Evolutionary conservation across 2,888 invertebrate genomes (phyloP), one percentile per base, ranked within the genome.

Genomic region (Therioaphis trifolii): DNA sequence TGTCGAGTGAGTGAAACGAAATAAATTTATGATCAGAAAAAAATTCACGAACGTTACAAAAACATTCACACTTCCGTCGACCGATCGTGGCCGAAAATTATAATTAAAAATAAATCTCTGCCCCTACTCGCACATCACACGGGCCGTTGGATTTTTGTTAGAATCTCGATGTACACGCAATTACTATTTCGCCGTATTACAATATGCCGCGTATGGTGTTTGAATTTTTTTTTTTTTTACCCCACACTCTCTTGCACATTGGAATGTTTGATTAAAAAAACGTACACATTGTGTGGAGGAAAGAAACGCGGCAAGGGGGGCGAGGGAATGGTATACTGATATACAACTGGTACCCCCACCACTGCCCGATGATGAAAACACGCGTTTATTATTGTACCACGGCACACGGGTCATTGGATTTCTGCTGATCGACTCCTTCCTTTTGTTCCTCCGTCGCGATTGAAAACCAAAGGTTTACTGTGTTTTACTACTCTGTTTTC

Each of bases 211-310:
- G n/a, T n/a, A 14, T 46, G 66, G 49, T 49, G 63, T 77, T 77
- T 55, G 66, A 29, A 49, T 66, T 66, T 78, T 77, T 77, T 72
- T 43, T 68, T 75, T 77, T 68, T 35, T n/a, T 7, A 55, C 7
- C 18, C 49, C 29, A 43, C 43, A 43, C 18, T 1, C 21, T 21
- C 18, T 7, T 12, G 24, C 35, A 12, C 77, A 9, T 15, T 35
- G 77, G 77, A 78, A 78, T 78, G 77, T 78, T 68, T 78, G 77
- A 78, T 78, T 68, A 78, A 78, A 78, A 43, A 46, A 43, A 21
- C 21, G 55, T 5, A 0, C 9, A n/a, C n/a, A n/a, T n/a, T n/a
- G n/a, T n/a, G n/a, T n/a, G n/a, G n/a, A n/a, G n/a, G n/a, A n/a
- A n/a, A n/a, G n/a, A n/a, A n/a, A n/a, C n/a, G 55, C 9, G 18